Conservation (phyloP, 1,140 invertebrate species). For the Geopemphigus sp. region DNA sequence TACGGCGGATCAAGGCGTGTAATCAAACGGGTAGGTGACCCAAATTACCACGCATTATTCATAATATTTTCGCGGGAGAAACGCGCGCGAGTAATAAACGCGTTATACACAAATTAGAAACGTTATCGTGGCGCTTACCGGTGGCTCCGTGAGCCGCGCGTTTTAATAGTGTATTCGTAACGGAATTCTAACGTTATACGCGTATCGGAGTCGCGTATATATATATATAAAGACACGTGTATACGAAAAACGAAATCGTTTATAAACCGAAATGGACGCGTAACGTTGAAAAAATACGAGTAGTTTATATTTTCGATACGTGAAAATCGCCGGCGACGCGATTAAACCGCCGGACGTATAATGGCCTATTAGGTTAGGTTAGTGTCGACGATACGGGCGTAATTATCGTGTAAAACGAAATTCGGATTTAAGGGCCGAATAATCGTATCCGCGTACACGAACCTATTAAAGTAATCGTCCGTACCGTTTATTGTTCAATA, state of each 20-base stretch:
- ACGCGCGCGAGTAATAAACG: constrained; percentile 11
- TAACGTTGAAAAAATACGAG: too few species aligned
- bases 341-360: too few species aligned
- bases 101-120: constrained; percentile 5
- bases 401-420: background rate
- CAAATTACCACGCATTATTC: constrained; percentile 27
- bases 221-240: too few species aligned
- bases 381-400: background rate
- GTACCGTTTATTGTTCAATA: background rate
- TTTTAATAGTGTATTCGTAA: background rate
- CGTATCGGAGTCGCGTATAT: too few species aligned
- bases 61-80: constrained; percentile 21
- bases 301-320: too few species aligned
- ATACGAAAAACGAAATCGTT: too few species aligned
- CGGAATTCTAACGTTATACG: background rate
- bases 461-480: constrained; percentile 25
- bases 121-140: constrained; percentile 1
- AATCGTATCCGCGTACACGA: background rate
- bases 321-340: too few species aligned
- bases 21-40: background rate
- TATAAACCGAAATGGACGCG: too few species aligned
- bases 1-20: constrained; percentile 14
- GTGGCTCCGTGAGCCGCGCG: background rate
- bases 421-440: background rate
- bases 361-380: background rate